Base-by-base conservation (phyloP, 2,888 invertebrate species). In the Agapetus fuscipes region DNA sequence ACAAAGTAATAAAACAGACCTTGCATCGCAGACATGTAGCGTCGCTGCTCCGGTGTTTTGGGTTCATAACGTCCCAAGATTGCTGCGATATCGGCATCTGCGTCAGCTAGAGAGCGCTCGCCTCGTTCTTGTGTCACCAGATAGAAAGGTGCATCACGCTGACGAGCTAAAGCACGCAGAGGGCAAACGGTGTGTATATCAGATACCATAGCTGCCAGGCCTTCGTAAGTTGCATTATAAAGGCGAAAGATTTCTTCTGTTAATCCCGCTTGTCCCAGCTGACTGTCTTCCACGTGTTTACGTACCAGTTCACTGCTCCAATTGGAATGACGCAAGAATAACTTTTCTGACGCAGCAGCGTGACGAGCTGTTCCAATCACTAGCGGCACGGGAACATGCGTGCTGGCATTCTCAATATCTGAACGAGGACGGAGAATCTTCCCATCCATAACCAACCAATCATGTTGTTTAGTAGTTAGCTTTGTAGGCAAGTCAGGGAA, bases 101-200 rank as follows among this genome's bases (percentile, higher is more conserved):
- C 65, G 11, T 67, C 71, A 15, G 66, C 63, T 13, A 66, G 56
- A 12, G 70, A 62, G 24, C 60, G 61, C 15, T 64, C 65, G 1
- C 65, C 71, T 28, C 80, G 73, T 1, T 77, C 68, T 40, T 83
- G 83, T 6, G 73, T 75, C 7, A 78, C 83, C 13, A 87, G 76
- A 58, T 87, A 87, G 62, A 86, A 75, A 32, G 79, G 77, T 11
- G 68, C 63, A 4, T 71, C 66, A 49, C 79, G 77, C 50, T 75
- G 59, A 4, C 75, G 70, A 9, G 81, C 78, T 34, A 85, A 70
- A 9, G 74, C 74, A 30, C 82, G 65, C 37, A 89, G 59, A 2
- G 90, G 89, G 53, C 89, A 90, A 31, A 85, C 69, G 2, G 81
- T 84, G 37, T 87, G 76, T 15, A 88, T 76, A 49, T 86, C 82